Conservation (phyloP, 2,113 vertebrate species). For the Semnornis frantzii region DNA sequence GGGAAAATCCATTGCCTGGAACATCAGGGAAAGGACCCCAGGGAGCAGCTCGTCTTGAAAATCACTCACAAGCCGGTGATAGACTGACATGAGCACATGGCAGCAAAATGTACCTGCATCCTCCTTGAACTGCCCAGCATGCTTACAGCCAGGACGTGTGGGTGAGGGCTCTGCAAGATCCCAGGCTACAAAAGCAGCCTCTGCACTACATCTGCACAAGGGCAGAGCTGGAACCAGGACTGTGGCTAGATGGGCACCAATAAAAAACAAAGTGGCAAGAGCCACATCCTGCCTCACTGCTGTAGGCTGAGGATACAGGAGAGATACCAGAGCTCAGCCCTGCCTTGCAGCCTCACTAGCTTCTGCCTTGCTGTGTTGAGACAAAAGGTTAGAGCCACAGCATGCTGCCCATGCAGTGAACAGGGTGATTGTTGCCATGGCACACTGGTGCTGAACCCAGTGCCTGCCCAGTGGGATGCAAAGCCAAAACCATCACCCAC, state of each 20-base stretch:
- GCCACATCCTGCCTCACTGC: background rate
- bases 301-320: background rate
- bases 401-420: background rate
- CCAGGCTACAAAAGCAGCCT: background rate
- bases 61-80: background rate
- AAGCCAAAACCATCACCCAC: rapidly evolving
- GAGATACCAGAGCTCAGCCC: background rate
- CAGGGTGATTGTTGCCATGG: rapidly evolving
- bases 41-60: conserved; percentile 1
- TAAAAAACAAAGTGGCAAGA: background rate
- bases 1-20: background rate
- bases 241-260: background rate
- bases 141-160: rapidly evolving
- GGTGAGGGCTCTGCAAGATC: rapidly evolving
- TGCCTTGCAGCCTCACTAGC: background rate
- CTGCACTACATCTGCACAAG: background rate
- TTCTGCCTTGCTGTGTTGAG: rapidly evolving
- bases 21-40: background rate
- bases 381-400: rapidly evolving
- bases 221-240: background rate
- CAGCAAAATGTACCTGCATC: rapidly evolving
- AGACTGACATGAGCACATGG: rapidly evolving
- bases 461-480: rapidly evolving
- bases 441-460: background rate
- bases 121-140: background rate